These are phyloP conservation scores for Drosophila parabipectinata DNA, from an alignment of 1,140 invertebrate species.

Conservation along the genomic window DNA sequence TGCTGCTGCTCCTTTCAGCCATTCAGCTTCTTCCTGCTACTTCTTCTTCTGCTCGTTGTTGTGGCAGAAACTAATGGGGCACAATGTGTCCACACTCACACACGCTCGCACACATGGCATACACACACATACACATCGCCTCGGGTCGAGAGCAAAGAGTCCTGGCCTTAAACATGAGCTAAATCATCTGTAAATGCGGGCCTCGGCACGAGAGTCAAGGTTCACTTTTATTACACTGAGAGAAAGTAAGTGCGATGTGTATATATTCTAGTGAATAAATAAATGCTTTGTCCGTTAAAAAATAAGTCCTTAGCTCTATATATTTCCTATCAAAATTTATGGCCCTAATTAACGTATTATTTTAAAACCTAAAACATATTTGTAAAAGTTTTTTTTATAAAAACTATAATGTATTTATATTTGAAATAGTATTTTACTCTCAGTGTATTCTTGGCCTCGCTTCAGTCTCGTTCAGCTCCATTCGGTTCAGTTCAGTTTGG, in stretches of 20 bases:
- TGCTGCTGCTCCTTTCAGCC: constrained; percentile 39
- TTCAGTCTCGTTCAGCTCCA: constrained; percentile 5
- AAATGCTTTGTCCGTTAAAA: too few species aligned
- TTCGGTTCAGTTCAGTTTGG: constrained; percentile 6
- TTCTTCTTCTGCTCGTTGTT: constrained; percentile 47
- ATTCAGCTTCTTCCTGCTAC: constrained; percentile 6
- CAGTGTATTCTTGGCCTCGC: constrained; percentile 8
- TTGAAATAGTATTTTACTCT: background rate
- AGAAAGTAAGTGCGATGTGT: background rate
- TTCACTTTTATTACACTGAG: constrained; percentile 11
- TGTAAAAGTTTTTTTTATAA: too few species aligned
- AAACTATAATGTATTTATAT: too few species aligned
- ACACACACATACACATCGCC: constrained; percentile 23
- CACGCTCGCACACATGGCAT: background rate
- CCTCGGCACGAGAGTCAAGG: constrained; percentile 30
- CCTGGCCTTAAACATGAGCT: constrained; percentile 79
- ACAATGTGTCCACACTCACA: constrained; percentile 77
- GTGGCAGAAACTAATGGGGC: constrained; percentile 75
- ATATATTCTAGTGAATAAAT: too few species aligned
- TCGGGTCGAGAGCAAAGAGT: constrained; percentile 41
- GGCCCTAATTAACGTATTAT: too few species aligned
- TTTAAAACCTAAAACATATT: too few species aligned
- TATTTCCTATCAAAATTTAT: too few species aligned
- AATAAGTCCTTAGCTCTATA: too few species aligned
- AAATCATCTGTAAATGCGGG: constrained; percentile 82